Base-by-base conservation (phyloP, 2,797 vertebrate species). In the Champsocephalus gunnari region DNA sequence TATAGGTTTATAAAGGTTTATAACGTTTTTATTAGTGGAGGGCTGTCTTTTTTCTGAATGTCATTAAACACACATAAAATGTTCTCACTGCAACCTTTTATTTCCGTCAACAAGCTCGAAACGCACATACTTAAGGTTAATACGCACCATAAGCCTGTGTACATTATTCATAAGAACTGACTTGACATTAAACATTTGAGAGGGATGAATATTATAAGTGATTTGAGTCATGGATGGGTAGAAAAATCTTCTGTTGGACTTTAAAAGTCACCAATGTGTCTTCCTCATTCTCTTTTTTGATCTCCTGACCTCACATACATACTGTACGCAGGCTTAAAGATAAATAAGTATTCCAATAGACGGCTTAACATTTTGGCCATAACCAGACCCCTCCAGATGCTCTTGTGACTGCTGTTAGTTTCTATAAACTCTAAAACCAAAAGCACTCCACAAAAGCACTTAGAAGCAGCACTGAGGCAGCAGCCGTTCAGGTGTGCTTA, bases 401-500 rank as follows among this genome's bases (percentile, higher is more conserved):
- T 78, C 8, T 4, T 77, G 70, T 72, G 75, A 79, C 14, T 56
- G 72, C 59, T 62, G 67, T 82, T 87, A 51, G 70, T 34, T 66
- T 79, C 72, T 67, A 68, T 73, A 79, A 87, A 74, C 65, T 66
- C 72, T 43, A 70, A 80, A 77, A 80, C 59, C 43, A 47, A 78
- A 78, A 83, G 88, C 83, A 78, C 71, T 72, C 61, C 74, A 62
- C 66, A 60, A 59, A 72, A 49, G 71, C 82, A 82, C 64, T 82
- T 62, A 78, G 64, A 45, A 50, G 72, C 67, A 65, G 71, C 57
- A 73, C 17, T 48, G 70, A 73, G 53, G 48, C 24, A 17, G 71
- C 58, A 70, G 56, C 70, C 71, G 66, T 77, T 88, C 87, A 88
- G 87, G 81, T 87, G 81, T 75, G 77, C 70, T 75, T 24, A 47